Evolutionary conservation across 2,888 invertebrate species (phyloP).

Genomic region (Pherbina coryleti): DNA sequence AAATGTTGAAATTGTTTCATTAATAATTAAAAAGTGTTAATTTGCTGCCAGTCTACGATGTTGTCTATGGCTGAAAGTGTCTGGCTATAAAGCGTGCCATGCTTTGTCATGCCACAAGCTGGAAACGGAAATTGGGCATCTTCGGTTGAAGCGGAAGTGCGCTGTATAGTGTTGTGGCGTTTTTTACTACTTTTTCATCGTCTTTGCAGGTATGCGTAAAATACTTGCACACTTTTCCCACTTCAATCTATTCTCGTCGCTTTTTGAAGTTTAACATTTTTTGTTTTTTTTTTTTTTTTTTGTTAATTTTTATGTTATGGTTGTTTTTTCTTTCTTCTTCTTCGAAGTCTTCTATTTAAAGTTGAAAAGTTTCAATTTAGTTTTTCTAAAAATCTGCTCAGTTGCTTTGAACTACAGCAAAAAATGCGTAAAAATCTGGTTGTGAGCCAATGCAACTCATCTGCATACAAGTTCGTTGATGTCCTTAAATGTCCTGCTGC

Average conservation of each 20-base stretch:
- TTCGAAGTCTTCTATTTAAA: neutral
- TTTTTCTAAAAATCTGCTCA: neutral
- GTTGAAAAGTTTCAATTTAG: constrained; percentile 32
- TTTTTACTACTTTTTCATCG: neutral
- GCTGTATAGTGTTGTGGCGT: neutral
- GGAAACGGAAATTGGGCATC: neutral
- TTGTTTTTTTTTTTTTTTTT: neutral
- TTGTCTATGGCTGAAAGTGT: neutral
- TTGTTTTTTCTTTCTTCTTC: neutral
- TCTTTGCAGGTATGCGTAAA: neutral
- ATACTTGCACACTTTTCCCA: neutral
- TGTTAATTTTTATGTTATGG: neutral
- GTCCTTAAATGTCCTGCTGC: constrained; percentile 21
- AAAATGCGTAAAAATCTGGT: neutral
- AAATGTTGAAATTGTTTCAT: constrained; percentile 34
- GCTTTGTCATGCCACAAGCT: too few relatives aligned
- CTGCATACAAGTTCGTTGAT: neutral
- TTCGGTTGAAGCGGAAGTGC: neutral
- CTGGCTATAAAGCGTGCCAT: too few relatives aligned
- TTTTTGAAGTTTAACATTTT: neutral
- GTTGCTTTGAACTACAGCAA: too few relatives aligned
- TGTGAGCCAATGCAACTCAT: constrained; percentile 19
- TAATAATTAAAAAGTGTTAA: constrained; percentile 30
- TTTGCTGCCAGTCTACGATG: neutral
- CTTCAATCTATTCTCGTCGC: neutral